Percentiles rank a stretch among this genome's conserved stretches.
Evolutionary conservation across 2,797 vertebrate species (phyloP).

Genomic region (Tauraco hartlaubi): DNA sequence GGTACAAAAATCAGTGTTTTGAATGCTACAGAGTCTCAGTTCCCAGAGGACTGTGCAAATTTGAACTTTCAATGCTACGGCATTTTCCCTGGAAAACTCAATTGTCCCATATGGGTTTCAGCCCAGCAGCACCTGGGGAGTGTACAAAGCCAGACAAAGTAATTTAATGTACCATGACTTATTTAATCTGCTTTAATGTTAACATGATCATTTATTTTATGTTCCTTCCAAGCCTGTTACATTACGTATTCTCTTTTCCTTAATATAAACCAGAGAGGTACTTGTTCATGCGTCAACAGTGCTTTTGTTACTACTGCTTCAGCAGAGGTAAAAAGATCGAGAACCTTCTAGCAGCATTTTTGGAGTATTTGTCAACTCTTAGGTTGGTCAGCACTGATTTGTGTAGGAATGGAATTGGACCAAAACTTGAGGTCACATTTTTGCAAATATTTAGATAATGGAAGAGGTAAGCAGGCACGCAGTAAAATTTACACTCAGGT

Average conservation of each 20-base stretch:
- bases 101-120: neutral
- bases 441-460: neutral
- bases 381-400: neutral
- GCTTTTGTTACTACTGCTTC: neutral
- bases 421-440: neutral
- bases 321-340: neutral
- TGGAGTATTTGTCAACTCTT: neutral
- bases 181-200: conserved; percentile 53
- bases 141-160: neutral
- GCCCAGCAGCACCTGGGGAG: neutral
- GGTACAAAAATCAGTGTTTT: neutral
- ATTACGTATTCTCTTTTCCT: neutral
- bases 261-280: neutral
- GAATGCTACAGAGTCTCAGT: neutral
- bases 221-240: conserved; percentile 18
- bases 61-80: neutral
- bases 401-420: neutral
- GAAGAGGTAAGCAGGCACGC: rapidly evolving
- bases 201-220: conserved; percentile 57
- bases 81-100: neutral
- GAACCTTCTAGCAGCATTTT: neutral
- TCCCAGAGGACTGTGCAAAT: neutral
- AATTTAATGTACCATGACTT: conserved; percentile 66
- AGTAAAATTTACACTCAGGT: neutral
- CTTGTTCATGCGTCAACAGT: neutral